A percentile compares a stretch with the other conserved stretches of the same genome.
Evolutionary conservation across 2,888 invertebrate species (phyloP).

Genomic region (Loripinus fragilis): DNA sequence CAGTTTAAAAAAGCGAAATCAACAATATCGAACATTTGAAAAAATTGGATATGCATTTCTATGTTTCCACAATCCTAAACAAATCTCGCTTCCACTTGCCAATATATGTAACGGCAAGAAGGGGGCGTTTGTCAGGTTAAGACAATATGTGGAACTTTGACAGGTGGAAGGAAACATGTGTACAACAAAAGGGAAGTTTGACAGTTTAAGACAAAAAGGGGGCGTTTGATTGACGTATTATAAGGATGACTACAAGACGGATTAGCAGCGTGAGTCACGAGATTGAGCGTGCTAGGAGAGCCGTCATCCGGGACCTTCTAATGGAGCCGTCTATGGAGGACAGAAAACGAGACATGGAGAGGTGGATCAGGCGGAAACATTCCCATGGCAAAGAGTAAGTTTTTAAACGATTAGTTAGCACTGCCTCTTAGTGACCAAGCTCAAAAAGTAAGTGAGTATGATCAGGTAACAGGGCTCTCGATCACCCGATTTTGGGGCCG

Average conservation of each 20-base stretch:
- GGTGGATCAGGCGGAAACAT: slow-evolving; percentile 31
- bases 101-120: background rate
- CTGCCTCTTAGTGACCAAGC: no score
- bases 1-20: no score
- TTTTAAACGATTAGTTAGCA: no score
- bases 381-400: slow-evolving; percentile 26
- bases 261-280: background rate
- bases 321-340: slow-evolving; percentile 30
- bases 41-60: background rate
- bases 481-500: no score
- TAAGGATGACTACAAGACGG: background rate
- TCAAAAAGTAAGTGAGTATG: no score
- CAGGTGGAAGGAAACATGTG: background rate
- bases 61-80: background rate
- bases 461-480: no score
- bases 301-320: slow-evolving; percentile 17
- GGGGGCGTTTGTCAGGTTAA: background rate
- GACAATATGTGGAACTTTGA: background rate
- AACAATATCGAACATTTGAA: no score
- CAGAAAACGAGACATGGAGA: slow-evolving; percentile 17
- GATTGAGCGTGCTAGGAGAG: background rate
- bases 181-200: no score
- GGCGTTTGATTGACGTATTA: no score
- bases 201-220: no score
- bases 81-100: background rate